Percentiles rank a stretch among this genome's conserved stretches.
Conservation (phyloP, 2,797 vertebrate genomes). For the Hoplostethus atlanticus region DNA sequence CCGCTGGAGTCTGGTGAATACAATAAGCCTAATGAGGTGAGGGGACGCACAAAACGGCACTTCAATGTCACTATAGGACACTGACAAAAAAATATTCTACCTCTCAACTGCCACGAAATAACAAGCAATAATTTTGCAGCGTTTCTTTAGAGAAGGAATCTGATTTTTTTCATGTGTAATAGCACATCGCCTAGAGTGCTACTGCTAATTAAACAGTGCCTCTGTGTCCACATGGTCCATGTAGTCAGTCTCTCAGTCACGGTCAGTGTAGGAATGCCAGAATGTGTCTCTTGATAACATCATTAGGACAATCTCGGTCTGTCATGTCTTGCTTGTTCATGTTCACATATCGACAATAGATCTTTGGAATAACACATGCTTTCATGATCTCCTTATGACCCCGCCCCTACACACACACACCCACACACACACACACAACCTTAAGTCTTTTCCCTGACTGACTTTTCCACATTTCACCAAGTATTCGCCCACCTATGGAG, state of each 20-base stretch:
- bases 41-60: conserved; percentile 1
- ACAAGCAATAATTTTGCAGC: conserved; percentile 1
- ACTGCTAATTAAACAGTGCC: neutral
- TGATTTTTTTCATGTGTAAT: too few species aligned
- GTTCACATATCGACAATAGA: neutral
- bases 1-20: conserved; percentile 30
- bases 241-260: neutral
- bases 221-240: neutral
- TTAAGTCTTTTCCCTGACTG: too few species aligned
- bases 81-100: neutral
- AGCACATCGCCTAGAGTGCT: neutral
- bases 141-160: neutral
- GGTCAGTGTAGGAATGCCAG: neutral
- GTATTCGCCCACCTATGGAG: neutral
- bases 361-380: neutral
- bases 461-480: neutral
- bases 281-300: neutral
- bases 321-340: neutral
- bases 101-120: neutral
- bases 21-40: conserved; percentile 26
- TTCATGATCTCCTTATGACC: too few species aligned
- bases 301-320: neutral
- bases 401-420: too few species aligned
- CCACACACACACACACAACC: too few species aligned
- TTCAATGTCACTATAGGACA: conserved; percentile 5